Evolutionary conservation across 2,113 vertebrate genomes (phyloP).

Genomic region (Symphodus melops): DNA sequence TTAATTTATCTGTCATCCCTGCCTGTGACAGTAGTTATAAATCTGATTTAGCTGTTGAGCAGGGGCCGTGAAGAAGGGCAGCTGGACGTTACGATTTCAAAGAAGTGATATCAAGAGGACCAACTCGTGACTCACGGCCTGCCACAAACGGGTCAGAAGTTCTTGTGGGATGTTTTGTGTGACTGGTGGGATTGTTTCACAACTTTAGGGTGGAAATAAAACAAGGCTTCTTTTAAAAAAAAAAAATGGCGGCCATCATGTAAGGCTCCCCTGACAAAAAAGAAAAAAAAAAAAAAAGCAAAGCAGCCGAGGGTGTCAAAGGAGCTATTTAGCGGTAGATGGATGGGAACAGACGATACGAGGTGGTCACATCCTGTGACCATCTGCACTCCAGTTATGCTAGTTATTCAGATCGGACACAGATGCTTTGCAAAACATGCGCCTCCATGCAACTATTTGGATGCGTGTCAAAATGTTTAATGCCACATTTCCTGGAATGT

Average conservation of each 20-base stretch:
- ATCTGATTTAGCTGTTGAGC: constrained; percentile 89
- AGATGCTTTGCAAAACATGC: constrained; percentile 72
- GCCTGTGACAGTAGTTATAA: constrained; percentile 92
- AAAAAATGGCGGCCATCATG: constrained; percentile 73
- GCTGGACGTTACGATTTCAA: constrained; percentile 81
- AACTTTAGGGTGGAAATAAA: not conserved
- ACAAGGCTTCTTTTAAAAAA: not conserved
- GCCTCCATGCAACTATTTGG: constrained; percentile 67
- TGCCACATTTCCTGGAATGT: constrained; percentile 49
- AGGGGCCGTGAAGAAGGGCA: constrained; percentile 76
- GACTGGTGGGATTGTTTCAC: constrained; percentile 47
- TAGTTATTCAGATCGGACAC: constrained; percentile 75
- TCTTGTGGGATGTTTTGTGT: constrained; percentile 32
- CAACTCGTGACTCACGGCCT: constrained; percentile 74
- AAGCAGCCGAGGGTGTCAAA: constrained; percentile 68
- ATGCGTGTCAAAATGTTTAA: constrained; percentile 63
- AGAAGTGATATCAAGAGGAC: constrained; percentile 79
- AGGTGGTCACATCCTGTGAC: constrained; percentile 70
- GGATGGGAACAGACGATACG: constrained; percentile 76
- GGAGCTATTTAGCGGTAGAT: constrained; percentile 77
- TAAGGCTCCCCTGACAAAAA: constrained; percentile 59
- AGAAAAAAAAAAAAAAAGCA: too few species aligned
- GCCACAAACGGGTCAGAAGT: constrained; percentile 74
- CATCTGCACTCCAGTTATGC: constrained; percentile 71
- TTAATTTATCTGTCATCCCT: constrained; percentile 91